Conservation (phyloP, 2,888 invertebrate species). For the Orthosia cruda region DNA sequence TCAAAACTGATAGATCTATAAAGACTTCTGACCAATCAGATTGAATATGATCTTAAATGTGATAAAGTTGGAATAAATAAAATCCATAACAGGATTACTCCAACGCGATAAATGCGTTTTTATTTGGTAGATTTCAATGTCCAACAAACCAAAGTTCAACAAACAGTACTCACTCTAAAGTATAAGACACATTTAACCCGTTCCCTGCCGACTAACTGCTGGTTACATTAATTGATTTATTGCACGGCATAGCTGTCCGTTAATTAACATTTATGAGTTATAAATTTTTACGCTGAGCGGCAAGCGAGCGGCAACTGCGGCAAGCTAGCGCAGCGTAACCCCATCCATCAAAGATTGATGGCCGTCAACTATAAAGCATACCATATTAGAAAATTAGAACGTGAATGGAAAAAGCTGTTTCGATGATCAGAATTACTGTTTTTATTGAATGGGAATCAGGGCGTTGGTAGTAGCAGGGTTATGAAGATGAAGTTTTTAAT, state of each 20-base stretch:
- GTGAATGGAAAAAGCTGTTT: conserved; percentile 26
- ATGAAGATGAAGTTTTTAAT: not conserved
- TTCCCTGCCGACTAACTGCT: conserved; percentile 60
- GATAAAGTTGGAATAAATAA: no score
- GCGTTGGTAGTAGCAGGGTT: not conserved
- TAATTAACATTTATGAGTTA: conserved; percentile 82
- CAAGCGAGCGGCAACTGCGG: not conserved
- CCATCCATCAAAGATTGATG: conserved; percentile 66
- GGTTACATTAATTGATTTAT: conserved; percentile 82
- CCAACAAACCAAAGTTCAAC: conserved; percentile 27
- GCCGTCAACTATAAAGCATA: conserved; percentile 40
- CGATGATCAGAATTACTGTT: conserved; percentile 16
- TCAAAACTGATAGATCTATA: not conserved
- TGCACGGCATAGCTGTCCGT: conserved; percentile 74
- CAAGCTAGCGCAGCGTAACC: conserved; percentile 36
- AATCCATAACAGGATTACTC: no score
- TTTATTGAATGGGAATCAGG: conserved; percentile 46
- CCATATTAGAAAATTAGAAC: conserved; percentile 49
- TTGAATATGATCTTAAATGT: not conserved
- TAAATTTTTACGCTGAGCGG: conserved; percentile 70
- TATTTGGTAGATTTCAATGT: conserved; percentile 15
- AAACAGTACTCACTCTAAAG: conserved; percentile 36
- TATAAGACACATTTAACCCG: conserved; percentile 50
- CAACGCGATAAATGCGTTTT: no score
- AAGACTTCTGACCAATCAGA: not conserved